Base-by-base conservation (phyloP, 2,113 vertebrate genomes). In the Archocentrus centrarchus region DNA sequence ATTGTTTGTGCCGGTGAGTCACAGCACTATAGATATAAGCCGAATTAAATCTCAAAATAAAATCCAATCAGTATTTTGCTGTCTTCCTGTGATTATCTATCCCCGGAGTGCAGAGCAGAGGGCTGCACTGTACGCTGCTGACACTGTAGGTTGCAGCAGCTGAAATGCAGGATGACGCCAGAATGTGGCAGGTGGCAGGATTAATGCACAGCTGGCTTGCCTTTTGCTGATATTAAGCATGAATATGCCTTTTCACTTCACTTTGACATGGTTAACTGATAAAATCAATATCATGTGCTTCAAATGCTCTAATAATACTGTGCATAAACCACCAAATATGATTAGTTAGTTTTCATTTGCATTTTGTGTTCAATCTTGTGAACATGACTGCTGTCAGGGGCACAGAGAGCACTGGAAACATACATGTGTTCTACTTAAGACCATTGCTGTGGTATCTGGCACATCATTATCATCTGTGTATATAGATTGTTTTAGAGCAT, bases 1-100 rank as follows among this genome's bases (percentile, higher is more conserved):
- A 27, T 73, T 53, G 66, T 73, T 73, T 47, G 30, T 53, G 44
- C 66, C 44, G 53, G 66, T 73, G 47, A 73, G 47, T 73, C 10
- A 53, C 10, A 32, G 53, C 66, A 73, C 27, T 47, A 70, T 30
- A 27, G 47, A 73, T 32, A 53, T 73, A 73, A 53, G 47, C 24
- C 30, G 20, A 73, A 73, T 73, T 13, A 47, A 53, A 53, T 73
- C 66, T n/a, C 66, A 73, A 73, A 73, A 32, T 32, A 73, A 70
- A 70, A 7, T 70, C 15, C 44, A 70, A 20, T 70, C 66, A 32
- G 47, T 27, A 20, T 73, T 73, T 73, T 53, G 24, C 66, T n/a
- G 66, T 73, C 66, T 73, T 50, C 66, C 66, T 53, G 44, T 73
- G 44, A 73, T 73, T 73, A 73, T 73, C 64, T 53, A 73, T 17